These are phyloP conservation scores for Wasmannia auropunctata DNA, from an alignment of 1,140 invertebrate species.

Conservation along the genomic window DNA sequence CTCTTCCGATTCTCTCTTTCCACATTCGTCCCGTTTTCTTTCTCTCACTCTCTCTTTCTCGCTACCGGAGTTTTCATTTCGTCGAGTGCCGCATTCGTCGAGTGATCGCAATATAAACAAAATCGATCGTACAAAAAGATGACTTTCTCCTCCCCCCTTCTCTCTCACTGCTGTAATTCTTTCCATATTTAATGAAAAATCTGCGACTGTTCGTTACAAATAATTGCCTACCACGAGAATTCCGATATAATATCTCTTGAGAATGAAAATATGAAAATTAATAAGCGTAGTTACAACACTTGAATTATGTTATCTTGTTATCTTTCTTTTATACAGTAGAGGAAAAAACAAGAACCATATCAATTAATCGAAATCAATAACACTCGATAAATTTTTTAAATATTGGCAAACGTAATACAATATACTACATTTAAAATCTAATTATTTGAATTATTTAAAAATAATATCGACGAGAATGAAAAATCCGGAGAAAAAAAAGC, in stretches of 20 bases:
- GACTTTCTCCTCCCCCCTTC: not conserved
- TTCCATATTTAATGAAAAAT: slow-evolving; percentile 15
- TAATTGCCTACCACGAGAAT: not conserved
- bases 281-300: not conserved
- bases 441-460: not conserved
- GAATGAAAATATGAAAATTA: not conserved
- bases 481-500: not conserved
- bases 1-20: not conserved
- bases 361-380: not conserved
- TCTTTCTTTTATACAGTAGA: not conserved
- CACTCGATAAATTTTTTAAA: not conserved
- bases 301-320: not conserved
- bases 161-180: not conserved
- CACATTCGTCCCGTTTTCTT: not conserved
- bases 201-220: not conserved
- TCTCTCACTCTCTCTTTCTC: slow-evolving; percentile 28
- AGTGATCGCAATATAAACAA: not conserved
- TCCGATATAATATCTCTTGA: not conserved
- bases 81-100: not conserved
- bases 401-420: not conserved
- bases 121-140: slow-evolving; percentile 21
- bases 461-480: not conserved
- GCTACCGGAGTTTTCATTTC: slow-evolving; percentile 19
- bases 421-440: not conserved
- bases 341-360: not conserved